Evolutionary conservation across 2,888 invertebrate genomes (phyloP).

Genomic region (Ditylenchus weischeri): DNA sequence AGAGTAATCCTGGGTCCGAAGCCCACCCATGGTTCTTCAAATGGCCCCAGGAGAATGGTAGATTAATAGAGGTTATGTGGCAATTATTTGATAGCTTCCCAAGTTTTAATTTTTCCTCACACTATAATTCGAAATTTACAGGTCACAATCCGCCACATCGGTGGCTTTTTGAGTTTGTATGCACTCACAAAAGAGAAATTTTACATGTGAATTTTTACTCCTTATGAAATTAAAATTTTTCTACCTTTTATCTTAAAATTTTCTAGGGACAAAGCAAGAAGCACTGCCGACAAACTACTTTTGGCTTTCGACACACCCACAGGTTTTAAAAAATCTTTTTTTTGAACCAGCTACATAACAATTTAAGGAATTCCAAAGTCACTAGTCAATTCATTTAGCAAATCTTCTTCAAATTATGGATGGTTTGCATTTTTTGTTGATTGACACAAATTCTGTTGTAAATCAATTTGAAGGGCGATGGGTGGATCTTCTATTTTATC

Average conservation of each 20-base stretch:
- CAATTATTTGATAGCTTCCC: no score
- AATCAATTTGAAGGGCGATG: conserved; percentile 66
- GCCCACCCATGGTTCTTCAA: no score
- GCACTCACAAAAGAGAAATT: conserved; percentile 83
- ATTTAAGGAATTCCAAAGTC: conserved; percentile 74
- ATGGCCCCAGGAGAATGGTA: no score
- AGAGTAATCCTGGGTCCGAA: no score
- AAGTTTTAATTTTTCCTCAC: no score
- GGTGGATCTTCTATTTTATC: conserved; percentile 85
- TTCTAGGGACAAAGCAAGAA: conserved; percentile 85
- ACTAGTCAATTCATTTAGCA: conserved; percentile 81
- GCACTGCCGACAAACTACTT: conserved; percentile 85
- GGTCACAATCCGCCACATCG: conserved; percentile 86
- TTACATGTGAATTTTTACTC: conserved; percentile 59
- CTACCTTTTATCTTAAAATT: conserved; percentile 58
- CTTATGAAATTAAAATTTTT: neutral
- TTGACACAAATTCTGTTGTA: no score
- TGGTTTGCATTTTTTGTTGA: conserved; percentile 66
- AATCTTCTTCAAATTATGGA: conserved; percentile 80
- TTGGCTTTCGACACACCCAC: conserved; percentile 96
- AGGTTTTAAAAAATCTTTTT: conserved; percentile 59
- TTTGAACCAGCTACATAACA: no score
- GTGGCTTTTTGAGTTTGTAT: conserved; percentile 86
- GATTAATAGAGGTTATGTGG: no score
- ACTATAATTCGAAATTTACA: neutral